These are phyloP conservation scores for Sitta carolinensis DNA, from an alignment of 2,797 vertebrate species.

Conservation along the genomic window DNA sequence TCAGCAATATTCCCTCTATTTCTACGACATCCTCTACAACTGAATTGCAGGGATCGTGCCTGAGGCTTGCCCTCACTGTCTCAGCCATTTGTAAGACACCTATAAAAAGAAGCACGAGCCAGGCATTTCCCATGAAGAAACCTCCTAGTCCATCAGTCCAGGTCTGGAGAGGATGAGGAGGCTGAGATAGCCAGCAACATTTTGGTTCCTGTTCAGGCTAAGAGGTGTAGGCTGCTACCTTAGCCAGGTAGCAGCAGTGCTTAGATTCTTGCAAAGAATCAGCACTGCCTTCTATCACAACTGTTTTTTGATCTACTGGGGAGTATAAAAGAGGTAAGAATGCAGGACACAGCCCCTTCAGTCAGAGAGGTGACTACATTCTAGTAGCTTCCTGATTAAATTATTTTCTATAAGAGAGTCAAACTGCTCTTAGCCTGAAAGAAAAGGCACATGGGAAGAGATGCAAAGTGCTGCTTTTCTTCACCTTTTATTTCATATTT, in stretches of 20 bases:
- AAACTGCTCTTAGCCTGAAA: background rate
- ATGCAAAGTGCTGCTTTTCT: background rate
- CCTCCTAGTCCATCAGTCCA: background rate
- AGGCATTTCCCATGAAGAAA: background rate
- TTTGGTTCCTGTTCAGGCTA: background rate
- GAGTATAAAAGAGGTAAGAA: background rate
- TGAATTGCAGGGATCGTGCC: background rate
- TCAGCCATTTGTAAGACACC: background rate
- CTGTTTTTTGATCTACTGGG: background rate
- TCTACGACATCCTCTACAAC: fast-evolving
- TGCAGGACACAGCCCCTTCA: background rate
- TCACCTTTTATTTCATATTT: background rate
- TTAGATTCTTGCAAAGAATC: background rate
- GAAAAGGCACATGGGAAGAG: background rate
- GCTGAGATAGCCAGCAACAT: background rate
- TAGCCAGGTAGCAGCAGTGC: background rate
- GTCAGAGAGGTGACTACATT: background rate
- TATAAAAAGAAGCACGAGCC: background rate
- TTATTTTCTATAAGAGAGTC: background rate
- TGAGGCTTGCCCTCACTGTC: background rate
- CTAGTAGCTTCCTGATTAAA: background rate
- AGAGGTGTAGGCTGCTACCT: background rate
- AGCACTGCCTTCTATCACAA: background rate
- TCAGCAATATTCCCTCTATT: background rate
- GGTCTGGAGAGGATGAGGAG: background rate